These are phyloP conservation scores for Mactra quadrangularis DNA, from an alignment of 1,140 invertebrate genomes.

Conservation along the genomic window DNA sequence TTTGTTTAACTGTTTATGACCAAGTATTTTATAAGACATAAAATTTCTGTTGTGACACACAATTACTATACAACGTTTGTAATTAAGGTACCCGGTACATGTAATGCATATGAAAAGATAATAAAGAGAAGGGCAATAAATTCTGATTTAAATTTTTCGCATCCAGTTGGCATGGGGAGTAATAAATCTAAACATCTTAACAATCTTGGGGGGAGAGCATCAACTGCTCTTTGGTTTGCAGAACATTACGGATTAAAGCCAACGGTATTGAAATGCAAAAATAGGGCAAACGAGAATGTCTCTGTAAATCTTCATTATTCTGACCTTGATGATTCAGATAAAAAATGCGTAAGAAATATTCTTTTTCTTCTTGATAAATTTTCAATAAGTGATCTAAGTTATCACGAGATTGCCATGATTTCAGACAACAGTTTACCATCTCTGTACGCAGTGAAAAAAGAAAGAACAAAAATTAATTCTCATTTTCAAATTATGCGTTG, in stretches of 20 bases:
- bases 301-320: neutral
- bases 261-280: neutral
- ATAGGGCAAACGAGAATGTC: neutral
- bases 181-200: too few relatives aligned
- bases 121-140: neutral
- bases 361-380: constrained; percentile 26
- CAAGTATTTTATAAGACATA: too few relatives aligned
- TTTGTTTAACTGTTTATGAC: too few relatives aligned
- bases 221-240: neutral
- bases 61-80: too few relatives aligned
- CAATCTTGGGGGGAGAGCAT: neutral
- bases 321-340: neutral
- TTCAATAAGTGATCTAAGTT: constrained; percentile 4
- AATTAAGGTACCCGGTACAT: too few relatives aligned
- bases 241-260: neutral
- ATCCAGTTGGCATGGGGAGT: neutral
- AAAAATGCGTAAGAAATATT: constrained; percentile 1
- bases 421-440: constrained; percentile 5
- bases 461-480: constrained; percentile 3
- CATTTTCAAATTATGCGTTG: neutral
- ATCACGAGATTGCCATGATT: neutral
- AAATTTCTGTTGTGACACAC: too few relatives aligned
- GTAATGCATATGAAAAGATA: too few relatives aligned
- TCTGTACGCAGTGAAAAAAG: neutral
- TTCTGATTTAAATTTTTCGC: neutral